Base-by-base conservation (phyloP, 2,113 vertebrate genomes). In the Tapirus terrestris region DNA sequence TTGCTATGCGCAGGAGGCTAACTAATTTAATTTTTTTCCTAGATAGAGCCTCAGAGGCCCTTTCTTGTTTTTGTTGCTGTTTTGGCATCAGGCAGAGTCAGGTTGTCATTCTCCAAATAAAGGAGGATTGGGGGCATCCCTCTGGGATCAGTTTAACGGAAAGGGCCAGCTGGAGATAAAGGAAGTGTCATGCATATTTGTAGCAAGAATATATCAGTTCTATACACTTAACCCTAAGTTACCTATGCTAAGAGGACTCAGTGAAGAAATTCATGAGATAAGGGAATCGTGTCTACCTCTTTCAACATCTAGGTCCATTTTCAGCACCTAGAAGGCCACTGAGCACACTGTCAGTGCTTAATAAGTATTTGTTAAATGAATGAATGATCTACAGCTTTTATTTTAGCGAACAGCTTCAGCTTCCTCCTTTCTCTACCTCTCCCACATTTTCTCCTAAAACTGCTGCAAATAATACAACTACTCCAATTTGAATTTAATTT, bases 81-180 rank as follows among this genome's bases (percentile, higher is more conserved):
- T 3, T 60, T 85, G 43, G 21, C 31, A 75, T 95, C 68, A 84
- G 17, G 20, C 90, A 1, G 81, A 94, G 12, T 70, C 93, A 80
- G 27, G 31, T 77, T 77, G 45, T 85, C 56, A 82, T 51, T 82
- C 67, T 97, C 27, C 76, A 91, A 97, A 85, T 94, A 75, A 93
- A 93, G 56, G 77, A 21, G 39, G 20, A 48, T 12, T 27, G 0
- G 5, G 21, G 2, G 0, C 51, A 58, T 75, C 48, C 36, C 25
- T 70, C 39, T 80, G 61, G 43, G 87, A 88, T 79, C 56, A 84
- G 43, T 94, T 72, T 73, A 88, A 79, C 14, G 63, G 36, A 67
- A 84, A 76, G 7, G 2, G 36, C 58, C 39, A 89, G 20, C 48
- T 83, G 0, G 51, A 83, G 51, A 70, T 58, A 33, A 91, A 80